Percentiles rank a stretch among this genome's conserved stretches.
Evolutionary conservation across 2,888 invertebrate genomes (phyloP).

Genomic region (Oscheius myriophilus): DNA sequence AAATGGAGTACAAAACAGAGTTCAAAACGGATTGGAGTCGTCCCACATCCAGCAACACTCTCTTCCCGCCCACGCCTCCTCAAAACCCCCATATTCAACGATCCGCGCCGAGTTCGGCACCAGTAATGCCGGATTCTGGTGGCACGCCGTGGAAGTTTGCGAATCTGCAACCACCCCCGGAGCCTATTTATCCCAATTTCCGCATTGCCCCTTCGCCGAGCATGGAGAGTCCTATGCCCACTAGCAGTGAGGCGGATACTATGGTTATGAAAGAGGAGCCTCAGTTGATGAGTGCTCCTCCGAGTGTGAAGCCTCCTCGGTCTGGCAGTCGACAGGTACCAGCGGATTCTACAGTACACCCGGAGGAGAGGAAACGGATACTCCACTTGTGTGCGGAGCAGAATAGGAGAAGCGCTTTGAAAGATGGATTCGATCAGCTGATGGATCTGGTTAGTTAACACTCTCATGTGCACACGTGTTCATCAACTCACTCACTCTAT

Average conservation of each 20-base stretch:
- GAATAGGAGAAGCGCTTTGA: constrained; percentile 66
- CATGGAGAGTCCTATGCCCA: neutral
- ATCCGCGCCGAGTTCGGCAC: constrained; percentile 5
- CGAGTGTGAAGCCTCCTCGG: constrained; percentile 45
- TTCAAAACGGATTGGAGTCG: constrained; percentile 14
- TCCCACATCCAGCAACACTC: constrained; percentile 3
- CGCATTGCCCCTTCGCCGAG: constrained; percentile 6
- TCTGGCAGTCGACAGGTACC: constrained; percentile 36
- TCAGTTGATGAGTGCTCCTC: constrained; percentile 41
- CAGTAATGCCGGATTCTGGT: neutral
- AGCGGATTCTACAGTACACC: constrained; percentile 67
- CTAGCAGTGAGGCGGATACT: neutral
- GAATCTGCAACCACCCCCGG: constrained; percentile 5
- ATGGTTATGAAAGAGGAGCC: constrained; percentile 32
- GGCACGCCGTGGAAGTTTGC: constrained; percentile 14
- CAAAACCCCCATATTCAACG: neutral
- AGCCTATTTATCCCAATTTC: constrained; percentile 7
- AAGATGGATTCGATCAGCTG: constrained; percentile 70
- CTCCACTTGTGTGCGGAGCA: constrained; percentile 70
- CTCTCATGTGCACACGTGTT: too few species aligned
- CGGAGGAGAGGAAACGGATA: constrained; percentile 68
- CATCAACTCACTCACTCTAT: too few species aligned
- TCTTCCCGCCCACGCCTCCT: constrained; percentile 15
- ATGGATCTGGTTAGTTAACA: constrained; percentile 58
- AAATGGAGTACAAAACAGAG: neutral